phyloP scores from a whole-genome alignment of 2,797 vertebrate genomes.

The Coendou prehensilis region DNA sequence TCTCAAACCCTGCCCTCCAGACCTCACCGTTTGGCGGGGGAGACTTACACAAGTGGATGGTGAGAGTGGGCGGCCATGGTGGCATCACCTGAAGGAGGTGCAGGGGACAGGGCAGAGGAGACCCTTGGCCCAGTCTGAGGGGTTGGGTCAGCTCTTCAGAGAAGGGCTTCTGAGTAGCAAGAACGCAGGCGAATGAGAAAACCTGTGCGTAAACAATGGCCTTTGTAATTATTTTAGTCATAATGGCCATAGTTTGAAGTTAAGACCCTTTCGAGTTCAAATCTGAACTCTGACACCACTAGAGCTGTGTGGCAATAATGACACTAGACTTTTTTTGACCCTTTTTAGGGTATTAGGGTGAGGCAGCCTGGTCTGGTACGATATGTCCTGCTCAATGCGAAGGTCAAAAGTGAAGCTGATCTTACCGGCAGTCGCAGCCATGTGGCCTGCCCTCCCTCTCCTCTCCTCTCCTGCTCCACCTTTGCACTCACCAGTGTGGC shows the following conservation, averaged over 20 bases:
- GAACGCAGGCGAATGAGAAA: background rate
- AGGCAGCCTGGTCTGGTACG: background rate
- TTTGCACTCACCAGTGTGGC: background rate
- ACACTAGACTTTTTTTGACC: background rate
- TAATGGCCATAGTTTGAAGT: background rate
- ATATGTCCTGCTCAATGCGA: background rate
- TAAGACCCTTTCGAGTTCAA: background rate
- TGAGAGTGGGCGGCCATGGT: fast-evolving
- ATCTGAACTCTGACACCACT: background rate
- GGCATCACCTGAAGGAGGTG: fast-evolving
- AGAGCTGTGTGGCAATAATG: background rate
- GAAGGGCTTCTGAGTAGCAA: background rate
- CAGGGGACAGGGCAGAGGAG: background rate
- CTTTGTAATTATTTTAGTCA: background rate
- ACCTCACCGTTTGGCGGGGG: background rate
- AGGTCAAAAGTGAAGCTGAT: background rate
- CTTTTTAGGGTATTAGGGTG: background rate
- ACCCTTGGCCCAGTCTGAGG: background rate
- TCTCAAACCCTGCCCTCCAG: background rate
- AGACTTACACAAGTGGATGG: fast-evolving
- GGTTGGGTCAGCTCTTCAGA: background rate
- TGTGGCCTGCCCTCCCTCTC: no score
- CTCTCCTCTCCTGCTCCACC: fast-evolving
- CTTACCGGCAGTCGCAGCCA: background rate
- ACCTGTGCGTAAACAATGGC: no score